These are phyloP conservation scores for Allygus modestus DNA, from an alignment of 2,888 invertebrate genomes.

Conservation along the genomic window DNA sequence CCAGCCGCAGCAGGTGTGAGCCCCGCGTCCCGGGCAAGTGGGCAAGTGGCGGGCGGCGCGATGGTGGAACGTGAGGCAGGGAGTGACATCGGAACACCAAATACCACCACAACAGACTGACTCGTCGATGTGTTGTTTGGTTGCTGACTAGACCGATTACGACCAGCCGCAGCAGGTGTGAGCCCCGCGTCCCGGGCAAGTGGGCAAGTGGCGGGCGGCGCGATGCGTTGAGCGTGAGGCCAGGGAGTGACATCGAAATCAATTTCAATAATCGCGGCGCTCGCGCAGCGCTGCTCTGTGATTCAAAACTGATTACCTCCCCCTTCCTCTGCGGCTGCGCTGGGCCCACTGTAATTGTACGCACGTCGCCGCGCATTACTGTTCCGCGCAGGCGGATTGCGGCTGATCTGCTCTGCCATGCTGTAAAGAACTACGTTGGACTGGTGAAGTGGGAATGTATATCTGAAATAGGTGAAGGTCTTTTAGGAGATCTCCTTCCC, in stretches of 20 bases:
- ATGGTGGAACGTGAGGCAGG: too few species aligned
- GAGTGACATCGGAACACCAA: too few species aligned
- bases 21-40: too few species aligned
- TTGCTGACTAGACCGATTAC: too few species aligned
- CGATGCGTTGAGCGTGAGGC: neutral
- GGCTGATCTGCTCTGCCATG: neutral
- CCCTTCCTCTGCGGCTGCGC: slow-evolving; percentile 22
- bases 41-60: too few species aligned
- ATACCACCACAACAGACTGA: too few species aligned
- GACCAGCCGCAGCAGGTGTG: neutral
- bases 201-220: too few species aligned
- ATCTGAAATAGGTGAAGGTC: too few species aligned
- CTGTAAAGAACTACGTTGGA: neutral
- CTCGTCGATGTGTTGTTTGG: too few species aligned
- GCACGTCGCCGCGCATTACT: neutral
- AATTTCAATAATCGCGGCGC: slow-evolving; percentile 59
- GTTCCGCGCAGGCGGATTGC: slow-evolving; percentile 7
- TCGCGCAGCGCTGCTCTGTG: slow-evolving; percentile 45
- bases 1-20: too few species aligned
- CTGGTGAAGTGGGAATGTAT: too few species aligned
- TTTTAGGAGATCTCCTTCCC: too few species aligned
- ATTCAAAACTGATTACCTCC: slow-evolving; percentile 52
- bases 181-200: neutral
- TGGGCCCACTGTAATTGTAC: slow-evolving; percentile 28
- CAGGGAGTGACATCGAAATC: slow-evolving; percentile 60